These are phyloP conservation scores for Pogonocherus hispidulus DNA, from an alignment of 2,888 invertebrate genomes.

Conservation along the genomic window DNA sequence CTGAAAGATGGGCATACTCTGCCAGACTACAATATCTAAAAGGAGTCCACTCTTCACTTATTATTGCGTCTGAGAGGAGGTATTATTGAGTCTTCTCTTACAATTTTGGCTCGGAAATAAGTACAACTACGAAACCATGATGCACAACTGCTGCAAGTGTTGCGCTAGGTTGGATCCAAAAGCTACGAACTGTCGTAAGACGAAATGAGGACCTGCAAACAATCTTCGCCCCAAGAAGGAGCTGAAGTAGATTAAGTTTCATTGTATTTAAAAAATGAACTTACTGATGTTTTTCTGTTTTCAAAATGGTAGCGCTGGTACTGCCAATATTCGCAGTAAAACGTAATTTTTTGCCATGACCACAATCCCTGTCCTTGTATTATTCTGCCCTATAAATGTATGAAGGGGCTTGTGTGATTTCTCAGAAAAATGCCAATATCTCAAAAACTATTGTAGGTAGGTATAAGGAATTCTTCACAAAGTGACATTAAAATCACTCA, in stretches of 20 bases:
- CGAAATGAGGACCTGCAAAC: conserved; percentile 99
- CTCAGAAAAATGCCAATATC: too few relatives aligned
- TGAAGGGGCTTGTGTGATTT: too few relatives aligned
- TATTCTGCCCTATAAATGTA: too few relatives aligned
- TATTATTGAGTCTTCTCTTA: conserved; percentile 97
- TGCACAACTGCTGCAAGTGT: conserved; percentile 99
- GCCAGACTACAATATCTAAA: conserved; percentile 91
- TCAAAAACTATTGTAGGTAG: too few relatives aligned
- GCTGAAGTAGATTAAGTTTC: conserved; percentile 97
- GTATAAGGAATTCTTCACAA: too few relatives aligned
- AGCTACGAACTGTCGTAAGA: conserved; percentile 99
- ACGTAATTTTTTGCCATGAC: too few relatives aligned
- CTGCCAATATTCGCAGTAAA: too few relatives aligned
- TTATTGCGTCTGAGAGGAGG: conserved; percentile 95
- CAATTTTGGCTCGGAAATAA: conserved; percentile 97
- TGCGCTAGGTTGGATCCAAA: conserved; percentile 99
- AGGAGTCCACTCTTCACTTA: conserved; percentile 95
- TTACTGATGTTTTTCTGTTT: too few relatives aligned
- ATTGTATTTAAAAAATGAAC: too few relatives aligned
- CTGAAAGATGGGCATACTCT: conserved; percentile 91
- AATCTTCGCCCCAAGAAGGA: conserved; percentile 99
- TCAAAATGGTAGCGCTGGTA: too few relatives aligned
- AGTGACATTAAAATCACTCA: too few relatives aligned
- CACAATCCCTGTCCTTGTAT: too few relatives aligned
- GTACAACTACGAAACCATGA: conserved; percentile 99